phyloP scores from a whole-genome alignment of 2,888 invertebrate genomes.

The Drosophila lacicola region DNA sequence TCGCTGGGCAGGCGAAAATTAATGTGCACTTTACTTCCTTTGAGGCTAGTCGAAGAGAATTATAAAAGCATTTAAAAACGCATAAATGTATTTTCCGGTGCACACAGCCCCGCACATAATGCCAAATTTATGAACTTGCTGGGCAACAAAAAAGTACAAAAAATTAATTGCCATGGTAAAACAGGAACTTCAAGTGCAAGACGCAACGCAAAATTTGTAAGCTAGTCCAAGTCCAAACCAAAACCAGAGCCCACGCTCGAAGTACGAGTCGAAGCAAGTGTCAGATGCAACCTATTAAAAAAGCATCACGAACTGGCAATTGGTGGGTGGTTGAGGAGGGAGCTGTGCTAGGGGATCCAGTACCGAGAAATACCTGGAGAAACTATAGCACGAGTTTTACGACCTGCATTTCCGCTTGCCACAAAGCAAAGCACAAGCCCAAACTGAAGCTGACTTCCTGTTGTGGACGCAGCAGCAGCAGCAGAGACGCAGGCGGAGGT shows the following conservation, averaged over 20 bases:
- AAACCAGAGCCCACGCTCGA: constrained; percentile 2
- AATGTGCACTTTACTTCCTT: constrained; percentile 53
- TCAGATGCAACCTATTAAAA: constrained; percentile 74
- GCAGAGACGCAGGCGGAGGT: neutral
- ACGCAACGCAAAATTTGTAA: constrained; percentile 40
- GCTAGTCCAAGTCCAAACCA: constrained; percentile 21
- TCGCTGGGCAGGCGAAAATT: constrained; percentile 48
- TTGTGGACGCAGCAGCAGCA: constrained; percentile 47
- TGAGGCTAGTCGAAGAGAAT: constrained; percentile 12
- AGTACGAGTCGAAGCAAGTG: constrained; percentile 39
- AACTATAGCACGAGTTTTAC: constrained; percentile 44
- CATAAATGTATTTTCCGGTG: constrained; percentile 72
- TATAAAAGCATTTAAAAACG: constrained; percentile 63
- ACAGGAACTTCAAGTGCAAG: constrained; percentile 38
- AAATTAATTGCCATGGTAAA: constrained; percentile 66
- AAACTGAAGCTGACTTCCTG: constrained; percentile 71
- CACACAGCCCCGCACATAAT: constrained; percentile 36
- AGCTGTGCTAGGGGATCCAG: neutral
- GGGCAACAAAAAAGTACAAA: constrained; percentile 32
- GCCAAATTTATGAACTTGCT: constrained; percentile 67
- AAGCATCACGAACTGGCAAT: constrained; percentile 47
- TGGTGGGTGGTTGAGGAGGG: neutral
- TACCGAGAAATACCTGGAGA: constrained; percentile 29
- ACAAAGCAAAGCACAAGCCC: constrained; percentile 53
- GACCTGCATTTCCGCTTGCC: constrained; percentile 71